Conservation (phyloP, 2,888 invertebrate genomes). For the Lycaena phlaeas region DNA sequence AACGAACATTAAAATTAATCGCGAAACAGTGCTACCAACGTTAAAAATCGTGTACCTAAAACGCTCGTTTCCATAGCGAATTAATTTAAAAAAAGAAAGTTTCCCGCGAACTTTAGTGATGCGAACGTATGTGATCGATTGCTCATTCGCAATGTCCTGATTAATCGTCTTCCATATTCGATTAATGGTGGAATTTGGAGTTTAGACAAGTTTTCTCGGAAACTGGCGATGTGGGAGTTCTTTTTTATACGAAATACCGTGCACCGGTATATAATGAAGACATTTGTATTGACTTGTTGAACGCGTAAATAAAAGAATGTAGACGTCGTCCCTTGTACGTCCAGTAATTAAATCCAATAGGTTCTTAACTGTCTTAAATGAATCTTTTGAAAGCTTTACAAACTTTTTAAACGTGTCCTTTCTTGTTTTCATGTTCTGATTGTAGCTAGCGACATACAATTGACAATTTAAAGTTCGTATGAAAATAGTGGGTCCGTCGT, state of each 20-base stretch:
- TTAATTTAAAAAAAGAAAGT: conserved; percentile 13
- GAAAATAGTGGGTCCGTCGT: too few species aligned
- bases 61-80: not conserved
- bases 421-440: not conserved
- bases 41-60: not conserved
- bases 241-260: conserved; percentile 38
- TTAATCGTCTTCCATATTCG: conserved; percentile 46
- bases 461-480: too few species aligned
- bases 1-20: not conserved
- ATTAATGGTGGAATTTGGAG: conserved; percentile 50
- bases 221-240: conserved; percentile 57
- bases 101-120: conserved; percentile 20
- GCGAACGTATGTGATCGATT: conserved; percentile 24
- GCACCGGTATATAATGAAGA: conserved; percentile 50
- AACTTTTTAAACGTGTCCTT: not conserved
- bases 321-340: conserved; percentile 15
- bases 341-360: conserved; percentile 7
- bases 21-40: not conserved
- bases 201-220: conserved; percentile 56
- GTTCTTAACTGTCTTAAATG: conserved; percentile 1
- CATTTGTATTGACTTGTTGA: conserved; percentile 50
- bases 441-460: not conserved
- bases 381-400: conserved; percentile 2
- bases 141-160: conserved; percentile 35
- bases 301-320: conserved; percentile 38